Base-by-base conservation (phyloP, 2,797 vertebrate genomes). In the Zenarchopterus dispar region DNA sequence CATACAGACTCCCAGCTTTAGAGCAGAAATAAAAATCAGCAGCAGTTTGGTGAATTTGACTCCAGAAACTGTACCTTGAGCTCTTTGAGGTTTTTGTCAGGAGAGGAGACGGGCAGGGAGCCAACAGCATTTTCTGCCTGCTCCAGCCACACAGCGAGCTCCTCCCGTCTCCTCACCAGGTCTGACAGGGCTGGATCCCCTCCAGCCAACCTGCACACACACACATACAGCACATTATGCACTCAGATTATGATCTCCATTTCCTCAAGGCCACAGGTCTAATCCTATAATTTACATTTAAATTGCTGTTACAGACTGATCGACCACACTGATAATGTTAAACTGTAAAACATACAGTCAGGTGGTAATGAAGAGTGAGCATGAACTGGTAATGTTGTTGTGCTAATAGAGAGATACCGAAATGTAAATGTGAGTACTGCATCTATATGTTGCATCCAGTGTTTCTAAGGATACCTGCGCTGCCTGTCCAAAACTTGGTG, bases 61-160 rank as follows among this genome's bases (percentile, higher is more conserved):
- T 43, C 1, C 6, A 44, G 9, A 5, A 18, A 46, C 8, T 26
- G 88, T 91, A 94, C 97, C 93, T 95, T 95, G 56, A 98, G 88
- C 69, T 96, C 94, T 79, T 71, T 88, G 28, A 95, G 80, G 79
- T 91, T 94, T 78, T 91, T 91, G 71, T 95, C 92, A 0, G 88
- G 82, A 51, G 93, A 88, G 0, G 91, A 79, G 1, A 89, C 42
- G 3, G 94, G 86, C 24, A 91, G 86, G 19, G 85, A 78, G n/a
- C 81, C 81, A 46, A 94, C 78, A 6, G 92, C 85, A 1, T 83
- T 89, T 84, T 96, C 94, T 0, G 89, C 86, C 62, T 93, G 93
- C 67, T 95, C 87, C 66, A 98, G 65, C 97, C 97, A 98, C 51
- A 84, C 75, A 44, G 84, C 77, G 50, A 97, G 84, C 17, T 94